Evolutionary conservation across 92 coral and sea anemone genomes (phyloP).

Genomic region (Palythoa grandiflora): DNA sequence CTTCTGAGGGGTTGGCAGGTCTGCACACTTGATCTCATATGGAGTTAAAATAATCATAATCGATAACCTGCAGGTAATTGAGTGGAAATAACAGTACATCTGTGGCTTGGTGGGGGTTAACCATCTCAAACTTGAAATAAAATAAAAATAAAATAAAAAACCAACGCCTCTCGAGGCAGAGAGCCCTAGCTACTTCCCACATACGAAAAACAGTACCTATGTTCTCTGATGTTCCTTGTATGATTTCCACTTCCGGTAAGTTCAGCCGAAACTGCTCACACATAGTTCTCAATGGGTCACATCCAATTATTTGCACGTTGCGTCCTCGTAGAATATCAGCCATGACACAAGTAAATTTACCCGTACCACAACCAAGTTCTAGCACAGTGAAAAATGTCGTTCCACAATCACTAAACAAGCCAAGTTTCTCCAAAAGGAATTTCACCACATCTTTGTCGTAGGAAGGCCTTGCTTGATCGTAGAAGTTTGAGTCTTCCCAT

Average conservation of each 20-base stretch:
- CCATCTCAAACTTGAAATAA: too few species aligned
- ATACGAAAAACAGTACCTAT: constrained; percentile 6
- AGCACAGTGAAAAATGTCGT: constrained; percentile 13
- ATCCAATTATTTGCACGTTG: constrained; percentile 37
- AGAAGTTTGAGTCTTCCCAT: constrained; percentile 5
- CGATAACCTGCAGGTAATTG: too few species aligned
- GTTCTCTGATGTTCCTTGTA: constrained; percentile 41
- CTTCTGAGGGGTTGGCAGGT: too few species aligned
- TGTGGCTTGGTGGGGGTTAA: too few species aligned
- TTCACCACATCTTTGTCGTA: constrained; percentile 43
- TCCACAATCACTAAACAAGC: neutral
- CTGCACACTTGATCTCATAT: too few species aligned
- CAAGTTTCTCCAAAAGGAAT: constrained; percentile 58
- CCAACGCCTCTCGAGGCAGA: too few species aligned
- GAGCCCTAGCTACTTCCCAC: neutral
- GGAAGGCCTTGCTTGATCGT: constrained; percentile 46
- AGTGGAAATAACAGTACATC: too few species aligned
- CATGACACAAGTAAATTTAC: constrained; percentile 57
- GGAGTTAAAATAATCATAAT: too few species aligned
- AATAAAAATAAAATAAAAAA: too few species aligned
- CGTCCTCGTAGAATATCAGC: constrained; percentile 40
- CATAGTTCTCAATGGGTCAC: constrained; percentile 54
- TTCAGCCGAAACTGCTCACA: constrained; percentile 55
- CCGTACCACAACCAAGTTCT: constrained; percentile 63
- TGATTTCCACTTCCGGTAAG: constrained; percentile 51